Conservation (phyloP, 2,113 vertebrate genomes). For the Scophthalmus maximus region DNA sequence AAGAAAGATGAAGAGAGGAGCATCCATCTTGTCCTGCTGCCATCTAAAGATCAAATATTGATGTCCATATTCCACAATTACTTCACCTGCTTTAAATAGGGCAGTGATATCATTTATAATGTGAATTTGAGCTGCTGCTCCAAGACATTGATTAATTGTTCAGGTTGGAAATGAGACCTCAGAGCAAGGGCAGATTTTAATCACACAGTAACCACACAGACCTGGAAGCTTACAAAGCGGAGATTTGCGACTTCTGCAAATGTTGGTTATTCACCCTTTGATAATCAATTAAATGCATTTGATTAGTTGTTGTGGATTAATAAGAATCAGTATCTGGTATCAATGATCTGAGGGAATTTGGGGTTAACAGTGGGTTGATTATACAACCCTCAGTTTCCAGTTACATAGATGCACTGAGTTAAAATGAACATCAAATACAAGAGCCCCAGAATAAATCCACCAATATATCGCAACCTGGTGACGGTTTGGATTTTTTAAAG, state of each 20-base stretch:
- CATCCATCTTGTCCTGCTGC: constrained; percentile 53
- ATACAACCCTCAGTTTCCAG: neutral
- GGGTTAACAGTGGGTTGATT: neutral
- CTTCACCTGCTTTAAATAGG: constrained; percentile 77
- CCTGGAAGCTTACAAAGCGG: neutral
- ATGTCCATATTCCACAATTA: constrained; percentile 71
- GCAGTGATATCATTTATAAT: constrained; percentile 75
- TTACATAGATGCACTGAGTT: neutral
- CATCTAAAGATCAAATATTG: constrained; percentile 77
- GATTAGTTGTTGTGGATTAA: neutral
- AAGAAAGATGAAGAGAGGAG: constrained; percentile 5
- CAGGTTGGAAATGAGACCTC: constrained; percentile 71
- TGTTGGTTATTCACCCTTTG: too few relatives aligned
- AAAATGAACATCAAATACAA: neutral
- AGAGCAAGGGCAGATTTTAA: constrained; percentile 68
- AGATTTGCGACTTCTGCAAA: neutral
- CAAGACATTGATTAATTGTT: constrained; percentile 79
- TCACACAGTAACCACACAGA: constrained; percentile 29
- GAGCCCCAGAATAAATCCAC: neutral
- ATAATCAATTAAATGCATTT: neutral
- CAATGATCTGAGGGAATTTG: neutral
- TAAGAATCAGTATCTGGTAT: neutral
- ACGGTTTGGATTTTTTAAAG: too few relatives aligned
- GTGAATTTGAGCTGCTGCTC: constrained; percentile 73
- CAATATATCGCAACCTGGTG: too few relatives aligned